Evolutionary conservation across 1,140 invertebrate species (phyloP).

Genomic region (Plutomurus gul): DNA sequence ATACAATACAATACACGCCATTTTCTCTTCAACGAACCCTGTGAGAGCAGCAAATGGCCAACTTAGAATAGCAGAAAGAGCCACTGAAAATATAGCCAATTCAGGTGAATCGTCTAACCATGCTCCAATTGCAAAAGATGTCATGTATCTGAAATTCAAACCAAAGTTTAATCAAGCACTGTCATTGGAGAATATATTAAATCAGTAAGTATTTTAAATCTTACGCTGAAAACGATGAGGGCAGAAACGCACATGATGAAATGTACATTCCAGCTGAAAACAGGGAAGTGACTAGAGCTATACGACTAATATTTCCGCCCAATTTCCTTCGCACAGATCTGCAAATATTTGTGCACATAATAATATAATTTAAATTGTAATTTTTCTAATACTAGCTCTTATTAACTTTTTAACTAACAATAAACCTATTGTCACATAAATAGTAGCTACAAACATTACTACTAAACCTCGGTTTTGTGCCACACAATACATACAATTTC

Average conservation of each 20-base stretch:
- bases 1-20: neutral
- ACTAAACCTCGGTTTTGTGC: neutral
- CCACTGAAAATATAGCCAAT: constrained; percentile 81
- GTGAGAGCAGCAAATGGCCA: constrained; percentile 92
- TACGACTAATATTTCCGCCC: constrained; percentile 82
- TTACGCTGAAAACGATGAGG: constrained; percentile 91
- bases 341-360: constrained; percentile 55
- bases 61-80: constrained; percentile 74
- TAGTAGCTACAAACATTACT: too few relatives aligned
- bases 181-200: neutral
- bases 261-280: constrained; percentile 92
- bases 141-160: constrained; percentile 65
- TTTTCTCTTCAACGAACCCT: constrained; percentile 62
- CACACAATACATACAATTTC: neutral
- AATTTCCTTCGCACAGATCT: constrained; percentile 87
- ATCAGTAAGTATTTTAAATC: constrained; percentile 53
- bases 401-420: too few relatives aligned
- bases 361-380: constrained; percentile 17
- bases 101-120: constrained; percentile 82
- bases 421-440: too few relatives aligned
- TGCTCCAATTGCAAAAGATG: constrained; percentile 77
- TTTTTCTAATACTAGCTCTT: neutral
- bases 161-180: too few relatives aligned
- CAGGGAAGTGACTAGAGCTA: constrained; percentile 80
- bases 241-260: constrained; percentile 84